Percentiles rank a stretch among this genome's conserved stretches.
These are phyloP conservation scores for Lacerta agilis DNA, from an alignment of 2,797 vertebrate genomes.

Conservation along the genomic window DNA sequence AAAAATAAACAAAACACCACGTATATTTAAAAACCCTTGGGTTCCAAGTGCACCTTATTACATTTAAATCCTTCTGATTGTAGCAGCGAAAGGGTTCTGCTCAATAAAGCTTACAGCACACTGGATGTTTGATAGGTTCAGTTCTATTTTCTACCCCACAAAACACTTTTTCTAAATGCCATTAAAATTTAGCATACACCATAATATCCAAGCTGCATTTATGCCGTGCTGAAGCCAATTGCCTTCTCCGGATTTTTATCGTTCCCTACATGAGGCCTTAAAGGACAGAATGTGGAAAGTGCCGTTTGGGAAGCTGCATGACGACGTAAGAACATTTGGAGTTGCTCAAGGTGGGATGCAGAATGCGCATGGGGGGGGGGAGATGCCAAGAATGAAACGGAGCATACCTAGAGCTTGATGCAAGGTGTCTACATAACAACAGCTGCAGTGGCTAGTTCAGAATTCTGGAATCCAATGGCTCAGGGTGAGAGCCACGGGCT, in stretches of 20 bases:
- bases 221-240: conserved; percentile 74
- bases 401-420: too few species aligned
- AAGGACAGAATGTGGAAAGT: conserved; percentile 24
- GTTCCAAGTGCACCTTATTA: conserved; percentile 74
- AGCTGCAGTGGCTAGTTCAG: not conserved
- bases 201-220: conserved; percentile 76
- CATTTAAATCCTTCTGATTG: conserved; percentile 77
- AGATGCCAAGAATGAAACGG: too few species aligned
- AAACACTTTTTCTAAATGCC: conserved; percentile 80
- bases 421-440: not conserved
- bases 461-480: not conserved
- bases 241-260: conserved; percentile 75
- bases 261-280: conserved; percentile 53
- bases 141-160: conserved; percentile 79
- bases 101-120: conserved; percentile 77
- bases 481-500: not conserved
- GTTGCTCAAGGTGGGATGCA: not conserved
- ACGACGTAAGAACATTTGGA: not conserved
- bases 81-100: conserved; percentile 77
- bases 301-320: not conserved
- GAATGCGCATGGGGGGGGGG: not conserved
- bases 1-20: not conserved
- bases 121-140: conserved; percentile 78
- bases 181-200: conserved; percentile 81
- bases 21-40: conserved; percentile 68